phyloP scores from a whole-genome alignment of 1,140 invertebrate species.

The Linepithema humile region DNA sequence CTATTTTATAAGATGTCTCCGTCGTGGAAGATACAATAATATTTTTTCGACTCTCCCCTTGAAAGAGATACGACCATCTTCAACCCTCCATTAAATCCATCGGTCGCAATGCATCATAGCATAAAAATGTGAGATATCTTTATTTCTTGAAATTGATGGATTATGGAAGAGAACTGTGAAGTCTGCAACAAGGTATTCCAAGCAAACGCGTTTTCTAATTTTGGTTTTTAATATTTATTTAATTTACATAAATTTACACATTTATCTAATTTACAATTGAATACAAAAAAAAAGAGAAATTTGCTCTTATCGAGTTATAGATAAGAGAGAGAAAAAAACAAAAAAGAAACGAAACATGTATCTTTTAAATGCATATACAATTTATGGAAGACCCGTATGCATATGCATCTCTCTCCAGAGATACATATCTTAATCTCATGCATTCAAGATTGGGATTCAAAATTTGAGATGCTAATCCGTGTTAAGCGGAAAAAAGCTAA shows the following conservation, averaged over 20 bases:
- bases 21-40: neutral
- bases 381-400: slow-evolving; percentile 19
- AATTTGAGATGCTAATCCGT: slow-evolving; percentile 28
- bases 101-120: neutral
- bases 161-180: neutral
- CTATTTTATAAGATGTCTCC: neutral
- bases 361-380: neutral
- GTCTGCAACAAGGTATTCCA: neutral
- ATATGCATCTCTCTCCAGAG: neutral
- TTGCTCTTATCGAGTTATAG: neutral
- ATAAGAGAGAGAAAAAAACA: too few relatives aligned
- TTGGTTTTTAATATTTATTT: neutral
- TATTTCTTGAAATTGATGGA: neutral
- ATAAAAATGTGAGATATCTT: neutral
- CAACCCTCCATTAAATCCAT: neutral
- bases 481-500: slow-evolving; percentile 19
- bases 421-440: slow-evolving; percentile 44
- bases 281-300: neutral
- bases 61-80: neutral
- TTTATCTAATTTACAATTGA: too few relatives aligned
- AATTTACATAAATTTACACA: neutral
- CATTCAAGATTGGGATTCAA: slow-evolving; percentile 24
- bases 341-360: neutral
- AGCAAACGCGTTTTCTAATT: neutral
- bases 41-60: neutral